Base-by-base conservation (phyloP, 2,113 vertebrate genomes). In the Desmodus rotundus region DNA sequence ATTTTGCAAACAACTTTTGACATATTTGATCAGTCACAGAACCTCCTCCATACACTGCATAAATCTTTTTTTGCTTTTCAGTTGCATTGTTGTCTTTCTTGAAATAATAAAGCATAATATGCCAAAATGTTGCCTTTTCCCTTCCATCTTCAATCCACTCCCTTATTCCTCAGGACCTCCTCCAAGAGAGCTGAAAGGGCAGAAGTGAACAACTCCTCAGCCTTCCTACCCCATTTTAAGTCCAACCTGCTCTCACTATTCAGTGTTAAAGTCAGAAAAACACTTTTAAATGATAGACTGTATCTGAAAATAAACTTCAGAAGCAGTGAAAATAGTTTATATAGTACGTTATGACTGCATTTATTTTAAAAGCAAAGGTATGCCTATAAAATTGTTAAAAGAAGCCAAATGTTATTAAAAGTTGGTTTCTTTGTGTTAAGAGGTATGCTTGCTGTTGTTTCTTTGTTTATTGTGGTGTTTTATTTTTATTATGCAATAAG, bases 281-380 rank as follows among this genome's bases (percentile, higher is more conserved):
- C 8, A 11, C 3, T 50, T 86, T 73, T 74, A 61, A 80, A 38
- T 68, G 24, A 15, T 81, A 33, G 22, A 58, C 4, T 89, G 2
- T 78, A 72, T 45, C n/a, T 38, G n/a, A 52, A 73, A 85, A 61
- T 72, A 84, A 58, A 63, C 24, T 17, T 89, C 36, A 74, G 52
- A 89, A 87, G 56, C 38, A 47, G 19, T 65, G 65, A 92, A 86
- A 73, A 61, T 41, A 47, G 43, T 85, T 43, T 89, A 67, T 73
- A 65, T 80, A 65, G 36, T 91, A 74, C 56, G 31, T 73, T 90
- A 81, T 67, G 36, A 86, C 6, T 38, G 8, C 3, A 50, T 28
- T 54, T 85, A 80, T 47, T 20, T 38, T 93, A 41, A 89, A 85
- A 96, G 63, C 80, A 96, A 90, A 90, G 31, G 5, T 41, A 74